These are phyloP conservation scores for Gallinago jamesoni DNA, from an alignment of 2,113 vertebrate species.

Conservation along the genomic window DNA sequence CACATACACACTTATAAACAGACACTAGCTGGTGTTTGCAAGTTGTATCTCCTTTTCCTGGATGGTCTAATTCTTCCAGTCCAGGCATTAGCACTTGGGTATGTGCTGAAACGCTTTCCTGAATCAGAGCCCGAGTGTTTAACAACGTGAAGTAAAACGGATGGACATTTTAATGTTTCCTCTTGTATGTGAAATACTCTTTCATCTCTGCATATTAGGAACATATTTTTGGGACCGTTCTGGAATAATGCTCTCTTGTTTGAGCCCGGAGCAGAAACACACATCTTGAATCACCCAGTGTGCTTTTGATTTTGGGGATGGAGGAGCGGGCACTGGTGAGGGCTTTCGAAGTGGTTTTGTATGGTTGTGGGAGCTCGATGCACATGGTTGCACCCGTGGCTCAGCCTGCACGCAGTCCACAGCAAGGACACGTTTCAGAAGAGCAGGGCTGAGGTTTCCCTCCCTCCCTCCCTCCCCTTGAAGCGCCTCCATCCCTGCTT, in stretches of 20 bases:
- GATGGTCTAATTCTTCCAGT: not conserved
- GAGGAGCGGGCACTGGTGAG: not conserved
- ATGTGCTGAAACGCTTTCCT: not conserved
- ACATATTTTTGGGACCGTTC: conserved; percentile 67
- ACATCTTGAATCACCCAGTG: conserved; percentile 64
- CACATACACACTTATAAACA: fast-evolving
- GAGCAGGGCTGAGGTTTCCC: not conserved
- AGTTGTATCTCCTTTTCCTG: not conserved
- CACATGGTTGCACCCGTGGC: not conserved
- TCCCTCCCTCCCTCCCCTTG: conserved; percentile 22
- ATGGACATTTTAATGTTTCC: conserved; percentile 52
- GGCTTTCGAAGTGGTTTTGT: conserved; percentile 48
- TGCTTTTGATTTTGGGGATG: conserved; percentile 62
- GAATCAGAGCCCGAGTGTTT: not conserved
- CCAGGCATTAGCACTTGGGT: not conserved
- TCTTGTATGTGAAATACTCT: conserved; percentile 39
- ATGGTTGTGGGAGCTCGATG: not conserved
- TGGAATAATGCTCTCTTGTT: conserved; percentile 70
- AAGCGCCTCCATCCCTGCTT: not conserved
- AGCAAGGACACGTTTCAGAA: conserved; percentile 12
- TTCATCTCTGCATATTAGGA: conserved; percentile 69
- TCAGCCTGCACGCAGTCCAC: not conserved
- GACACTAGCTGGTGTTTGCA: not conserved
- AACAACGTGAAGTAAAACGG: conserved; percentile 3
- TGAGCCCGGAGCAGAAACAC: conserved; percentile 64